These are phyloP conservation scores for Acanthoscelides obtectus DNA, from an alignment of 2,888 invertebrate species.

Conservation along the genomic window DNA sequence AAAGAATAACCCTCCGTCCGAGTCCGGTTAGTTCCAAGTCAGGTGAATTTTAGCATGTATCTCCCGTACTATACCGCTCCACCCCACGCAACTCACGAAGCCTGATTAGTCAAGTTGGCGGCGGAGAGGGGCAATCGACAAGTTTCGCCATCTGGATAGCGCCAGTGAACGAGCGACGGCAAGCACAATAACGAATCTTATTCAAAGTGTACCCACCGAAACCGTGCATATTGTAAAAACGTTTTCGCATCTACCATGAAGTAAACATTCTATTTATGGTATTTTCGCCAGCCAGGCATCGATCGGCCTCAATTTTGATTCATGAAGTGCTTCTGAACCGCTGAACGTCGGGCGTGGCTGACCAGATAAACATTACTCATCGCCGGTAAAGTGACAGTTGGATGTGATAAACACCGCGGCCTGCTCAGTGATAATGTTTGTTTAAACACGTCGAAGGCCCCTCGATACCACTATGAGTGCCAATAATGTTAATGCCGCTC, in stretches of 20 bases:
- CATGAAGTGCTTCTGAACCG: neutral
- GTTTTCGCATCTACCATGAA: conserved; percentile 4
- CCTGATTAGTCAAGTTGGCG: conserved; percentile 17
- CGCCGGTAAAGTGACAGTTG: conserved; percentile 30
- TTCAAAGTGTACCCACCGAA: conserved; percentile 26
- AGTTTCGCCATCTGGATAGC: conserved; percentile 38
- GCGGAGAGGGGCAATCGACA: conserved; percentile 20
- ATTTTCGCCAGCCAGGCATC: neutral
- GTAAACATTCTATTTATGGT: conserved; percentile 10
- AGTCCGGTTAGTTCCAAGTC: no score
- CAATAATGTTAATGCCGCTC: conserved; percentile 43
- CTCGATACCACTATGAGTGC: conserved; percentile 39
- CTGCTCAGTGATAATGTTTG: conserved; percentile 7
- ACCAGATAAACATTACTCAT: conserved; percentile 46
- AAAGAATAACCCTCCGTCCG: no score
- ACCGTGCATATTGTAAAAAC: conserved; percentile 23
- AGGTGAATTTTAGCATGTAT: conserved; percentile 3
- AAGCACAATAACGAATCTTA: conserved; percentile 15
- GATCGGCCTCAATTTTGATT: neutral
- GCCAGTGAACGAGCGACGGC: conserved; percentile 20
- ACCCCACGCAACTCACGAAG: conserved; percentile 13
- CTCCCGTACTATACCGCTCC: conserved; percentile 6
- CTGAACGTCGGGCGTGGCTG: conserved; percentile 43
- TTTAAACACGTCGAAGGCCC: conserved; percentile 5
- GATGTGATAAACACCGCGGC: conserved; percentile 20